Conservation (phyloP, 1,140 invertebrate species). For the Bombus sibiricus region DNA sequence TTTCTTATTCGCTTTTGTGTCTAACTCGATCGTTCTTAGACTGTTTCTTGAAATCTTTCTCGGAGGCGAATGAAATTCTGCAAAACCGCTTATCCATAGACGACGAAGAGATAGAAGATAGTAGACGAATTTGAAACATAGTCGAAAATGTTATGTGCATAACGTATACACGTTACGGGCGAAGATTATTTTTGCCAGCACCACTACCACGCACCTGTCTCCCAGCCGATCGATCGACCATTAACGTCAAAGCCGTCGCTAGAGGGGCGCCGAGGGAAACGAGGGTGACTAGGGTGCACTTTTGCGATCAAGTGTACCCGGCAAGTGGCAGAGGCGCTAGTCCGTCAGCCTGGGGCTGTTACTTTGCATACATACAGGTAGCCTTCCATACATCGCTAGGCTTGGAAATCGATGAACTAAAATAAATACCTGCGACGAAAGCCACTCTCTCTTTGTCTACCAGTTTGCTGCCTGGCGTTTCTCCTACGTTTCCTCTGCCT, state of each 20-base stretch:
- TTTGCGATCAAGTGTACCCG: conserved; percentile 63
- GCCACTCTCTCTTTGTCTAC: conserved; percentile 16
- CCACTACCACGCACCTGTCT: conserved; percentile 59
- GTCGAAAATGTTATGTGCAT: conserved; percentile 2
- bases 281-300: conserved; percentile 48
- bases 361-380: conserved; percentile 65
- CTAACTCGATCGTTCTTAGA: no score
- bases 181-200: conserved; percentile 64
- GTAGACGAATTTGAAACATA: conserved; percentile 37
- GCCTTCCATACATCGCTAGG: conserved; percentile 41
- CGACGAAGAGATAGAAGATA: background rate
- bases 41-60: no score
- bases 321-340: conserved; percentile 56
- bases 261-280: conserved; percentile 3
- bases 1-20: no score
- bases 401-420: conserved; percentile 69
- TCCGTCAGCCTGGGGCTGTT: conserved; percentile 64
- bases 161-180: conserved; percentile 20
- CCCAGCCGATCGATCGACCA: conserved; percentile 65
- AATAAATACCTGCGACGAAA: conserved; percentile 67
- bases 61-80: background rate
- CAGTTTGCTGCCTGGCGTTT: background rate
- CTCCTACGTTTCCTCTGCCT: background rate
- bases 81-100: background rate
- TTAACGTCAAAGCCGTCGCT: conserved; percentile 66